phyloP scores from a whole-genome alignment of 2,888 invertebrate genomes.

The Drosophila mimica region DNA sequence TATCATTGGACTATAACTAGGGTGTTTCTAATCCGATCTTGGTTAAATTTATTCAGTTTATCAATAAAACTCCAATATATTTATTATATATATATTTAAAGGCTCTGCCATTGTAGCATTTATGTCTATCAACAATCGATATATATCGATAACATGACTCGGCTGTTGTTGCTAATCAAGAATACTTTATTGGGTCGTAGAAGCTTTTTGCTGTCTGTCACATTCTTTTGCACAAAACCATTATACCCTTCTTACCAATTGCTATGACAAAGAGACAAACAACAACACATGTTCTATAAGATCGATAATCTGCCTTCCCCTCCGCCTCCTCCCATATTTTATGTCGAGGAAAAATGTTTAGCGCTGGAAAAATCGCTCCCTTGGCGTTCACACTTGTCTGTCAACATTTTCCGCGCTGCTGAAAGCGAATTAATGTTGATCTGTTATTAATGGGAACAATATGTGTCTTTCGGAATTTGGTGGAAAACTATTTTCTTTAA shows the following conservation, averaged over 20 bases:
- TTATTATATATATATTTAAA: neutral
- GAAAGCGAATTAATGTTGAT: conserved; percentile 27
- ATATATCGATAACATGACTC: neutral
- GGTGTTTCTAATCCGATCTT: neutral
- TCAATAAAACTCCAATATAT: neutral
- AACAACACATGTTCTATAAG: neutral
- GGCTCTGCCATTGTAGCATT: neutral
- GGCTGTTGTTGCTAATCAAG: neutral
- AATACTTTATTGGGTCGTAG: neutral
- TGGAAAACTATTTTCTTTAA: neutral
- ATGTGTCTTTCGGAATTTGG: conserved; percentile 8
- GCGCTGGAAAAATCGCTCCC: conserved; percentile 2
- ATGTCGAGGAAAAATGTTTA: neutral
- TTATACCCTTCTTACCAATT: neutral
- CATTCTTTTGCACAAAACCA: neutral
- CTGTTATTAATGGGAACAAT: conserved; percentile 7
- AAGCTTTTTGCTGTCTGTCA: neutral
- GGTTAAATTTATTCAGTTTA: neutral
- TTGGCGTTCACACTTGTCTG: conserved; percentile 12
- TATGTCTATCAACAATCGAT: neutral
- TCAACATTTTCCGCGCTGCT: conserved; percentile 27
- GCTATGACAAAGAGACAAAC: neutral
- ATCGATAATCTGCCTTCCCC: neutral
- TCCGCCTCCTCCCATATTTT: neutral
- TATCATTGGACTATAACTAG: neutral